Evolutionary conservation across 2,797 vertebrate species (phyloP), one percentile per base, ranked within the genome.

Genomic region (Danio choprae): DNA sequence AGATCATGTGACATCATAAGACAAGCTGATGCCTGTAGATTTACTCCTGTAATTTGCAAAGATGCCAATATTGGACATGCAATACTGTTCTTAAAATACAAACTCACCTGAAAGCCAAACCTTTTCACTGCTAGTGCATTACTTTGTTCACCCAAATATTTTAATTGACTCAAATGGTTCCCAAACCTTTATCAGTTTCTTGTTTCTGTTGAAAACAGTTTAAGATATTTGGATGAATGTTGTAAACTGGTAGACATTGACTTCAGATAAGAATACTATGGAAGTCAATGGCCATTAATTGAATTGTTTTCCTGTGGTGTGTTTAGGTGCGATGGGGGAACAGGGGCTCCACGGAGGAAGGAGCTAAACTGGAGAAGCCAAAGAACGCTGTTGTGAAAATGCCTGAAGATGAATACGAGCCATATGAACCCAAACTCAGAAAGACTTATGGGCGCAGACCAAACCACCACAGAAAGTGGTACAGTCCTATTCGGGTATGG

Each of bases 361-460:
- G 96, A 5, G 96, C 96, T 7, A 97, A 97, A 86, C 68, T 97
- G 80, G 96, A 97, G 87, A 96, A 96, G 86, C 96, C 96, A 8
- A 93, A 96, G 88, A 97, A 97, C n/a, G 96, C 96, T 0, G 91
- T 97, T 38, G 95, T 97, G 64, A 97, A 95, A 88, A 90, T 97
- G 91, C 96, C 96, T 1, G 96, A 97, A 68, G 94, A 97, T 82
- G 96, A 97, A 85, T 97, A 93, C 87, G 96, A 97, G 85, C 95
- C 95, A 0, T 95, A 91, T 82, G 95, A 96, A 81, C 95, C 95
- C 22, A 96, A 94, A 77, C 92, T 94, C 0, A 93, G 92, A 83
- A 96, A 93, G 81, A 81, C 86, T 0, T 82, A 89, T 2, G 74
- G 86, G 46, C 92, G 90, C 59, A 90, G 87, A 15, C 60, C 82